These are phyloP conservation scores for Lithobates pipiens DNA, from an alignment of 2,797 vertebrate genomes.

Conservation along the genomic window DNA sequence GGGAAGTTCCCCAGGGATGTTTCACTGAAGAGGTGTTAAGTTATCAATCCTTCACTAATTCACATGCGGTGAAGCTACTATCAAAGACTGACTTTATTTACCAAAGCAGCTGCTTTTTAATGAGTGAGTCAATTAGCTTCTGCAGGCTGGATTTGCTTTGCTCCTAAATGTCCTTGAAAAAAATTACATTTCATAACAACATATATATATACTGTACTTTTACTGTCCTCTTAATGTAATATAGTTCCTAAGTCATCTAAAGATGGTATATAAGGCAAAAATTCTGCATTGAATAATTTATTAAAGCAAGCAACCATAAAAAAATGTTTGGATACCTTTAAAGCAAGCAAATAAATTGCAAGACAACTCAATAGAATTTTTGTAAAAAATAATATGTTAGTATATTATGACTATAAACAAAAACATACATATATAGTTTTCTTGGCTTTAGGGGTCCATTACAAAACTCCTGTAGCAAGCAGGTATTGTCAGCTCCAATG, in stretches of 20 bases:
- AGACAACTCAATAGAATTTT: background rate
- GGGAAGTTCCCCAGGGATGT: constrained; percentile 2
- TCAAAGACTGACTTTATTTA: constrained; percentile 1
- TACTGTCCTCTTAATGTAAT: background rate
- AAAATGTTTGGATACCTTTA: background rate
- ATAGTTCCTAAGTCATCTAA: background rate
- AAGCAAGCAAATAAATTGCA: background rate
- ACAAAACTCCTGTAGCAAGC: constrained; percentile 83
- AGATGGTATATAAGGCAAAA: background rate
- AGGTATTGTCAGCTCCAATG: constrained; percentile 85
- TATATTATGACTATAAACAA: background rate
- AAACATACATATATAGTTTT: constrained; percentile 92
- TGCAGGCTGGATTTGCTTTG: background rate
- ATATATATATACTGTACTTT: background rate
- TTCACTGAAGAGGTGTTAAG: constrained; percentile 1
- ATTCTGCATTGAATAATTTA: background rate
- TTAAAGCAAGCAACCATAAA: background rate
- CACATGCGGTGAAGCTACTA: background rate
- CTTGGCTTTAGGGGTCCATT: constrained; percentile 93
- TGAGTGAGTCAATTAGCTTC: background rate
- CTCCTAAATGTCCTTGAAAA: background rate
- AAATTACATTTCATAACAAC: background rate
- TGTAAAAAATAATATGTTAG: background rate
- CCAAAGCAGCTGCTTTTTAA: background rate
- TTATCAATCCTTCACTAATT: constrained; percentile 5